These are phyloP conservation scores for Coendou prehensilis DNA, from an alignment of 2,797 vertebrate species.

Conservation along the genomic window DNA sequence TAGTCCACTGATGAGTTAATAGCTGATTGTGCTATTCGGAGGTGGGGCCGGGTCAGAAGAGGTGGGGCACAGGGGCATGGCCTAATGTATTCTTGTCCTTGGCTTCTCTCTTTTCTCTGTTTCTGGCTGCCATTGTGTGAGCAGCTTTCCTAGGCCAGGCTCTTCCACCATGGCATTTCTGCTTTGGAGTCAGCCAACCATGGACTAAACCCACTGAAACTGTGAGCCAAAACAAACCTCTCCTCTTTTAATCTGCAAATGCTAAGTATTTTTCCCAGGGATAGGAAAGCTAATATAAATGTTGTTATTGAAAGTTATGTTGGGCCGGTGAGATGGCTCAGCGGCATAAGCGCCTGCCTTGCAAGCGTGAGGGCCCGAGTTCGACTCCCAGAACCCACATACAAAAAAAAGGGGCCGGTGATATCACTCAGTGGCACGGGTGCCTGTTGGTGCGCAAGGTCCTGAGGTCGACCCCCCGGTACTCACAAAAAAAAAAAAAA, in stretches of 20 bases:
- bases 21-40: background rate
- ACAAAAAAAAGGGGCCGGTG: no score
- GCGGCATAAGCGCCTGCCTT: no score
- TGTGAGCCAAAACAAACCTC: background rate
- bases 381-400: no score
- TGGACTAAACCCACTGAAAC: background rate
- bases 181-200: background rate
- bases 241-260: background rate
- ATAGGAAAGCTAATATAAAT: background rate
- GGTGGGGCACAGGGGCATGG: background rate
- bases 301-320: background rate
- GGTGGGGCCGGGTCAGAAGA: background rate
- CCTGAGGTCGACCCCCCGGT: no score
- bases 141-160: background rate
- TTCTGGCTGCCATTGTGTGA: background rate
- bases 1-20: background rate
- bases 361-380: no score
- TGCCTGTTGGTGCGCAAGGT: no score
- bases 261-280: background rate
- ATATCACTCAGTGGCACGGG: no score
- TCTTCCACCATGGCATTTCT: background rate
- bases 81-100: background rate
- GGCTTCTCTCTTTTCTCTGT: background rate
- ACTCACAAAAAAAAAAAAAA: no score
- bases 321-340: no score